Evolutionary conservation across 2,797 vertebrate genomes (phyloP).

Genomic region (Petrocephalus sullivani): DNA sequence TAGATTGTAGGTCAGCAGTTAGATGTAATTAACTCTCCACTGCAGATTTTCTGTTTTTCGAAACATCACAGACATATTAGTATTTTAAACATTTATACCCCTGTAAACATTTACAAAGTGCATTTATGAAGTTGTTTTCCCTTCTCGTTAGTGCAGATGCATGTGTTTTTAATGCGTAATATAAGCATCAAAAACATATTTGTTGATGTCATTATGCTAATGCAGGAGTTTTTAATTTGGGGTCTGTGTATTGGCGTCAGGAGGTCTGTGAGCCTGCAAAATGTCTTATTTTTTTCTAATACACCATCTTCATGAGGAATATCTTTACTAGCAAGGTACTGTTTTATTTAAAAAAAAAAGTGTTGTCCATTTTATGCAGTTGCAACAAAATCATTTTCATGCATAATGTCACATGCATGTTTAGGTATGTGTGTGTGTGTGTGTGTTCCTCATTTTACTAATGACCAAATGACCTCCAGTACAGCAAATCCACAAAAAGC

Average conservation of each 20-base stretch:
- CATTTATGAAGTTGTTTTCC: neutral
- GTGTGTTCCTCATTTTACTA: neutral
- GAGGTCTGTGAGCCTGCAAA: neutral
- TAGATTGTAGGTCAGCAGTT: slow-evolving; percentile 7
- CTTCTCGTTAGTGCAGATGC: neutral
- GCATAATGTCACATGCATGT: neutral
- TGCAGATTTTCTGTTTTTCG: neutral
- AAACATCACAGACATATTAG: neutral
- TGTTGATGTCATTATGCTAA: slow-evolving; percentile 5
- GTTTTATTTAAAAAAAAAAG: neutral
- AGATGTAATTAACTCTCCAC: neutral
- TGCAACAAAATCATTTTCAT: neutral
- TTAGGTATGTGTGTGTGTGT: neutral
- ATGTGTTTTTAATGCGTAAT: neutral
- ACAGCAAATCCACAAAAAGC: no score
- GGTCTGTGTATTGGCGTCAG: neutral
- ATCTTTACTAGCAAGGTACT: neutral
- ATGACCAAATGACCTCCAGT: neutral
- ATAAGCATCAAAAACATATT: neutral
- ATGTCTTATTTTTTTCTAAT: neutral
- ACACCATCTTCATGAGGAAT: neutral
- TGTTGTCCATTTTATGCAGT: neutral
- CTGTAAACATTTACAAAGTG: slow-evolving; percentile 4
- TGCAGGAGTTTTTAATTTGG: neutral
- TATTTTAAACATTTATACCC: slow-evolving; percentile 11